These are phyloP conservation scores for Podarcis raffonei DNA, from an alignment of 2,113 vertebrate species.

Conservation along the genomic window DNA sequence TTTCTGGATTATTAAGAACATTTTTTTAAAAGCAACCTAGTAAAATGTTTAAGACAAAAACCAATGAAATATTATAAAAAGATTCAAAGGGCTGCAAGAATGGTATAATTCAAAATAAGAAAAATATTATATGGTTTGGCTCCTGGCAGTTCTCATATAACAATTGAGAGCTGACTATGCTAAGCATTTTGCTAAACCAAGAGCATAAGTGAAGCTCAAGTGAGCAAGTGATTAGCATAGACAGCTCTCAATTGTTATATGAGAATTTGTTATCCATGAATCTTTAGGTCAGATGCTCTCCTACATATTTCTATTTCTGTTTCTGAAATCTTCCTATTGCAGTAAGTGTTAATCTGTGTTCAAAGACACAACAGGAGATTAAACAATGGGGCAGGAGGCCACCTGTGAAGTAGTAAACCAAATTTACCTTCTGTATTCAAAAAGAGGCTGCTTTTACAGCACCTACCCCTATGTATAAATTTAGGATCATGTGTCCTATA, in stretches of 20 bases:
- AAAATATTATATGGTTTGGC: not conserved
- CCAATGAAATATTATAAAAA: not conserved
- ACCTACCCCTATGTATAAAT: slow-evolving; percentile 52
- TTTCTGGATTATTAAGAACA: not conserved
- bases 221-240: not conserved
- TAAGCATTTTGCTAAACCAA: too few species aligned
- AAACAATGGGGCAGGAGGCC: slow-evolving; percentile 26
- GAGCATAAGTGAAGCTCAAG: too few species aligned
- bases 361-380: slow-evolving; percentile 32
- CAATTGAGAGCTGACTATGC: too few species aligned
- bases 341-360: slow-evolving; percentile 5
- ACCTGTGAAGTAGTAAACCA: slow-evolving; percentile 49
- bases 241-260: not conserved
- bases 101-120: slow-evolving; percentile 18
- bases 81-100: not conserved
- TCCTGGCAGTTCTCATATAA: not conserved
- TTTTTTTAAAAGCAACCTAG: not conserved
- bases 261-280: not conserved
- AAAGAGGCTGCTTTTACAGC: slow-evolving; percentile 25
- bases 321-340: not conserved
- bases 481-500: slow-evolving; percentile 53
- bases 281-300: not conserved
- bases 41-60: slow-evolving; percentile 4
- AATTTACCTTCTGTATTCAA: slow-evolving; percentile 35
- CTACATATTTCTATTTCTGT: not conserved